These are phyloP conservation scores for Lathronympha strigana DNA, from an alignment of 2,888 invertebrate genomes.

Conservation along the genomic window DNA sequence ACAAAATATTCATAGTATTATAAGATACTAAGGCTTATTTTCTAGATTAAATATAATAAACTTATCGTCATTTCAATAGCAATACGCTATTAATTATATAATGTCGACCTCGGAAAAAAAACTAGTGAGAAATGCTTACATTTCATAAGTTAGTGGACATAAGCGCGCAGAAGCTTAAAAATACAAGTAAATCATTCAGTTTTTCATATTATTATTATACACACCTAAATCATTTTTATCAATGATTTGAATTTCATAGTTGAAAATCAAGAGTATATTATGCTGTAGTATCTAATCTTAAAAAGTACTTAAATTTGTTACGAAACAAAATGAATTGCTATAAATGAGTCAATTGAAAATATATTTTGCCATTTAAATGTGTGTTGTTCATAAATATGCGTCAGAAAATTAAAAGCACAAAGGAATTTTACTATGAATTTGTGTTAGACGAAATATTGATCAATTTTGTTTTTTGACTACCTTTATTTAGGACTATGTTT, in stretches of 20 bases:
- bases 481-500: conserved; percentile 24
- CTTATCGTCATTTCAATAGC: conserved; percentile 11
- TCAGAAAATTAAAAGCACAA: conserved; percentile 26
- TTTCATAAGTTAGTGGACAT: neutral
- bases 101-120: neutral
- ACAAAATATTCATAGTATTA: conserved; percentile 36
- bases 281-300: neutral
- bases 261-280: neutral
- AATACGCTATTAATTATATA: neutral
- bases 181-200: neutral
- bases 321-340: neutral
- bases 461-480: conserved; percentile 24
- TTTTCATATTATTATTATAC: neutral
- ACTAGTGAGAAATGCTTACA: neutral
- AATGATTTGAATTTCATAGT: neutral
- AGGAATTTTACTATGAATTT: conserved; percentile 16
- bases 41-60: conserved; percentile 31
- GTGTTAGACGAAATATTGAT: conserved; percentile 12
- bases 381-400: neutral
- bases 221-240: neutral
- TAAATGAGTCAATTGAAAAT: conserved; percentile 14
- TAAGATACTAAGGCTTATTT: conserved; percentile 36
- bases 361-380: neutral
- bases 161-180: conserved; percentile 10
- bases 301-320: conserved; percentile 9